Evolutionary conservation across 1,140 invertebrate genomes (phyloP).

Genomic region (Tetragnatha versicolor): DNA sequence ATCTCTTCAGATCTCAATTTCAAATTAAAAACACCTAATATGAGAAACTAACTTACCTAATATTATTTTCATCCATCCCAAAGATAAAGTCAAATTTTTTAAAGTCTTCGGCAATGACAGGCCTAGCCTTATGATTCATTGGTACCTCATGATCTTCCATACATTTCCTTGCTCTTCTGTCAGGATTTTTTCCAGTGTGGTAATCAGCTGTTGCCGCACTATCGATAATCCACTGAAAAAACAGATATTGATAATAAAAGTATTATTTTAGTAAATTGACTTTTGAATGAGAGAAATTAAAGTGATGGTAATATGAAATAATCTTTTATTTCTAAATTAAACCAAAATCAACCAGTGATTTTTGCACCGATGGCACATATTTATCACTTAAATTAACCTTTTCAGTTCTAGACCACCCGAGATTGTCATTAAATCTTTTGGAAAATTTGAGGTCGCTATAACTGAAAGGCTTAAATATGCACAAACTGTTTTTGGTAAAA

Average conservation of each 20-base stretch:
- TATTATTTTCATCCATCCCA: slow-evolving; percentile 88
- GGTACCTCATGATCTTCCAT: slow-evolving; percentile 76
- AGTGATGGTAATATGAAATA: too few relatives aligned
- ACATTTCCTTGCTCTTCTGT: slow-evolving; percentile 75
- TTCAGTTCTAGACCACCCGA: too few relatives aligned
- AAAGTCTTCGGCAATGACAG: slow-evolving; percentile 77
- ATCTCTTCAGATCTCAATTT: too few relatives aligned
- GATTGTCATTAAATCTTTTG: too few relatives aligned
- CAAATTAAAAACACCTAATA: too few relatives aligned
- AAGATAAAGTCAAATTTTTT: slow-evolving; percentile 83
- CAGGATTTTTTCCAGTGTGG: slow-evolving; percentile 83
- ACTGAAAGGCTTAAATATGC: too few relatives aligned
- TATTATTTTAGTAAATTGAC: neutral
- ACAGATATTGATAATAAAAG: neutral
- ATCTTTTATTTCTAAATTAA: too few relatives aligned
- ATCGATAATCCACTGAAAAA: slow-evolving; percentile 78
- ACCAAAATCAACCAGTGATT: too few relatives aligned
- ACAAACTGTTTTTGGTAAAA: too few relatives aligned
- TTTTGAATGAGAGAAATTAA: neutral
- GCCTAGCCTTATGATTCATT: slow-evolving; percentile 78
- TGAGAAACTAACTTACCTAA: slow-evolving; percentile 63
- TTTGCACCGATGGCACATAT: too few relatives aligned
- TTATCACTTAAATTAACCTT: too few relatives aligned
- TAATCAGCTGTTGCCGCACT: slow-evolving; percentile 85
- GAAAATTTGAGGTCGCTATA: too few relatives aligned